These are phyloP conservation scores for Caenorhabditis zanzibari DNA, from an alignment of 2,888 invertebrate species.

Conservation along the genomic window DNA sequence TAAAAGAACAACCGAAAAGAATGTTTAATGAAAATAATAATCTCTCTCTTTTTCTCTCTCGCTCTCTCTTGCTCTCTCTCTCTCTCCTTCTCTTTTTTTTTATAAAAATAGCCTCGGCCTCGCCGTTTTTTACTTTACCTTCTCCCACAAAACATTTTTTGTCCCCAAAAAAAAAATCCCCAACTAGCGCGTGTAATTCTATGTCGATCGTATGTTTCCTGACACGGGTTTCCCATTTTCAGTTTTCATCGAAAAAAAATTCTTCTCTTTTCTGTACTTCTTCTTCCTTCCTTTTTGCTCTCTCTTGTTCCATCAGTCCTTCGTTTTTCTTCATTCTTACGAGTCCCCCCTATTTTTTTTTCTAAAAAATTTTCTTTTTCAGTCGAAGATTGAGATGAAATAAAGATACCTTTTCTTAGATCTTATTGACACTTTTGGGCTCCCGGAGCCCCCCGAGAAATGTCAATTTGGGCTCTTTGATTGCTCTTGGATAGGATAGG, in stretches of 20 bases:
- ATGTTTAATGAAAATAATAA: not conserved
- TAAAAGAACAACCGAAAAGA: conserved; percentile 12
- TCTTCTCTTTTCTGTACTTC: not conserved
- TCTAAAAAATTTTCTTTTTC: not conserved
- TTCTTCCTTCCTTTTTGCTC: not conserved
- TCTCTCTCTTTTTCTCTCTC: no score
- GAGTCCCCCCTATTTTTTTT: conserved; percentile 11
- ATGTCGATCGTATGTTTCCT: conserved; percentile 59
- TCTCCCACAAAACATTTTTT: conserved; percentile 17
- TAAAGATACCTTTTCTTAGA: conserved; percentile 33
- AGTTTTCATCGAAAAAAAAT: not conserved
- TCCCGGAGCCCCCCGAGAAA: conserved; percentile 10
- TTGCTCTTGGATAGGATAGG: not conserved
- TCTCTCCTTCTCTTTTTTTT: not conserved
- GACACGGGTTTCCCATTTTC: conserved; percentile 49
- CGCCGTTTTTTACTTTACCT: conserved; percentile 2
- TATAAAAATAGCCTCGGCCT: conserved; percentile 24
- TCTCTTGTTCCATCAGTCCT: conserved; percentile 4
- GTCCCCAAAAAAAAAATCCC: conserved; percentile 8
- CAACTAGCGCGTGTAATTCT: conserved; percentile 64
- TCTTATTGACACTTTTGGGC: conserved; percentile 52
- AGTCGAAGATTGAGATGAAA: conserved; percentile 23
- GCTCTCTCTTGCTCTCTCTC: no score
- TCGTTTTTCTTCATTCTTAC: conserved; percentile 29
- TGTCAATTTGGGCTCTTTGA: not conserved